Conservation (phyloP, 1,140 invertebrate genomes). For the Eriocheir sinensis region DNA sequence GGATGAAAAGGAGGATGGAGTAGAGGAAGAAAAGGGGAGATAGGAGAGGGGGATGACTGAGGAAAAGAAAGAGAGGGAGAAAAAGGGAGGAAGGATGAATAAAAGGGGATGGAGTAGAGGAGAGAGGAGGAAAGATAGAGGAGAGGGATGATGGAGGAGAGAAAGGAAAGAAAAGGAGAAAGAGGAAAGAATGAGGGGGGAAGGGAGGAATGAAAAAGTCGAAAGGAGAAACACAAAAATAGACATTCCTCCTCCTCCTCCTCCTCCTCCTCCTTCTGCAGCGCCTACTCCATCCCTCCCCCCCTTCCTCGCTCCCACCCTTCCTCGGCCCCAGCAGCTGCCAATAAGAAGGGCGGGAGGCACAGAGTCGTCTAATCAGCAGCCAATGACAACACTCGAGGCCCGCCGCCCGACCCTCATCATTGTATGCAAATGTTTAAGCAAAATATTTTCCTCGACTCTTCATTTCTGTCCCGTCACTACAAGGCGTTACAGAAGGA, state of each 20-base stretch:
- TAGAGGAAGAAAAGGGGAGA: not conserved
- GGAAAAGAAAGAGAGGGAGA: not conserved
- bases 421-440: slow-evolving; percentile 76
- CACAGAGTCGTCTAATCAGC: slow-evolving; percentile 67
- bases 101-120: not conserved
- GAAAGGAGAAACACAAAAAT: slow-evolving; percentile 7
- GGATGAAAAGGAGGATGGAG: not conserved
- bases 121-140: not conserved
- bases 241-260: not conserved
- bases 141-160: no score
- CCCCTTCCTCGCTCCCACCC: not conserved
- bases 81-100: not conserved
- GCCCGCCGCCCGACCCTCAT: slow-evolving; percentile 35
- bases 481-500: slow-evolving; percentile 74
- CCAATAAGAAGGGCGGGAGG: slow-evolving; percentile 3
- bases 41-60: not conserved
- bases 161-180: not conserved
- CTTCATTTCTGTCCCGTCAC: slow-evolving; percentile 74
- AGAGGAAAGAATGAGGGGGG: not conserved
- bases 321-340: not conserved
- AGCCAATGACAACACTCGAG: slow-evolving; percentile 62
- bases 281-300: not conserved
- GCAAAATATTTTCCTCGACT: slow-evolving; percentile 71
- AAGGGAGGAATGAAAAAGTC: not conserved
- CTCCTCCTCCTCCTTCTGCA: not conserved